These are phyloP conservation scores for Rhynchophorus ferrugineus DNA, from an alignment of 1,140 invertebrate genomes.

Conservation along the genomic window DNA sequence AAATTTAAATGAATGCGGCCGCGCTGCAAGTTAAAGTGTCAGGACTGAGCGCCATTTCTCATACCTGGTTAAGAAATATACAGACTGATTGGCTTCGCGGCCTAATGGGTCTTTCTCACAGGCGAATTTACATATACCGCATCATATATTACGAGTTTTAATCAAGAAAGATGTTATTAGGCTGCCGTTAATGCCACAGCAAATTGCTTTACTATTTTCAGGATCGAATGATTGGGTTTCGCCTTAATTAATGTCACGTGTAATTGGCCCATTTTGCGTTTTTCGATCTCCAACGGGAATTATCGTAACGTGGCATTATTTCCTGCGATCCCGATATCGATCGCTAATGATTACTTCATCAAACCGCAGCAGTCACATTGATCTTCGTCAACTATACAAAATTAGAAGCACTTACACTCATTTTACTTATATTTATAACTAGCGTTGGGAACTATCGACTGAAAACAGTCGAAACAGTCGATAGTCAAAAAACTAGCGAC, in stretches of 20 bases:
- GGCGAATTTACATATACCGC: constrained; percentile 17
- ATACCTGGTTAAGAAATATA: constrained; percentile 10
- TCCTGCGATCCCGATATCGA: no score
- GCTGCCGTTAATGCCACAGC: constrained; percentile 9
- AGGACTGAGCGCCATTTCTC: neutral
- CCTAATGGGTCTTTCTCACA: constrained; percentile 21
- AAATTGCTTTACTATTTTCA: constrained; percentile 20
- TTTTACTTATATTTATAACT: no score
- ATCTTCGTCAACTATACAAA: no score
- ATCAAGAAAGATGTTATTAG: constrained; percentile 22
- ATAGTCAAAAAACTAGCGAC: no score
- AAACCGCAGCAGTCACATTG: no score
- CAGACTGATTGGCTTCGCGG: constrained; percentile 18
- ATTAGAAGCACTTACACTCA: no score
- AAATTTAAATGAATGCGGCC: constrained; percentile 12
- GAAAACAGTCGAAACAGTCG: no score
- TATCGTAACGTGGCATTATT: no score
- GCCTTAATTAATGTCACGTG: neutral
- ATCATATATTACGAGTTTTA: constrained; percentile 23
- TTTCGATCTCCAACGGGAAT: no score
- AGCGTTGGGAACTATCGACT: no score
- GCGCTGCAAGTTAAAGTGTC: constrained; percentile 5
- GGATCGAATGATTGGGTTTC: constrained; percentile 4
- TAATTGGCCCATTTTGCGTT: no score
- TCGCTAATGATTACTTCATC: no score